phyloP scores from a whole-genome alignment of 2,797 vertebrate species.

The Aselliscus stoliczkanus region DNA sequence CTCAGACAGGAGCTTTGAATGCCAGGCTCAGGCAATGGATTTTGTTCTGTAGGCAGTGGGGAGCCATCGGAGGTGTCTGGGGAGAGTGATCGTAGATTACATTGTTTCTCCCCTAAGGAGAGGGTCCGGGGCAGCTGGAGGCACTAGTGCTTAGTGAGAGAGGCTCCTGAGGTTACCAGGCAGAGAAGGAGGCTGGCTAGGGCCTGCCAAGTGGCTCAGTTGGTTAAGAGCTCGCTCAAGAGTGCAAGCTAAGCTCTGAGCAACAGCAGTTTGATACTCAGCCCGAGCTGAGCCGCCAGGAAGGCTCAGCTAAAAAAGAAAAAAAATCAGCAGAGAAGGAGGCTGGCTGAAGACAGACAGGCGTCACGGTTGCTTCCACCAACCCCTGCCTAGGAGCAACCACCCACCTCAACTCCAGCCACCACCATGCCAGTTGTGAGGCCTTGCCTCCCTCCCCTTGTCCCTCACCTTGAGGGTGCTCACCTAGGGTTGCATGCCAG shows the following conservation, averaged over 20 bases:
- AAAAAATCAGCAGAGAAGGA: not conserved
- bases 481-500: not conserved
- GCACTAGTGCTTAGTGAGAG: not conserved
- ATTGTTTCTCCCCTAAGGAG: not conserved
- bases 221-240: no score
- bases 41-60: not conserved
- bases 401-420: not conserved
- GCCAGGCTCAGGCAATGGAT: not conserved
- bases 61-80: not conserved
- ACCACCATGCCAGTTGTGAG: not conserved
- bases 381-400: not conserved
- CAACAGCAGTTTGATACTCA: no score
- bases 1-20: not conserved
- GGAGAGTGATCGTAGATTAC: not conserved
- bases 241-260: no score
- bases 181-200: not conserved
- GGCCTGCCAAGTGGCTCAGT: no score
- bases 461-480: not conserved
- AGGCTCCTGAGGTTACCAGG: not conserved
- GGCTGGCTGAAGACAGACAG: not conserved
- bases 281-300: no score
- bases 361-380: rapidly evolving
- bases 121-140: not conserved
- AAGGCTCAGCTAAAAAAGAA: no score
- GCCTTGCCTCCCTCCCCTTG: not conserved